These are phyloP conservation scores for Garra rufa DNA, from an alignment of 2,113 vertebrate species.

Conservation along the genomic window DNA sequence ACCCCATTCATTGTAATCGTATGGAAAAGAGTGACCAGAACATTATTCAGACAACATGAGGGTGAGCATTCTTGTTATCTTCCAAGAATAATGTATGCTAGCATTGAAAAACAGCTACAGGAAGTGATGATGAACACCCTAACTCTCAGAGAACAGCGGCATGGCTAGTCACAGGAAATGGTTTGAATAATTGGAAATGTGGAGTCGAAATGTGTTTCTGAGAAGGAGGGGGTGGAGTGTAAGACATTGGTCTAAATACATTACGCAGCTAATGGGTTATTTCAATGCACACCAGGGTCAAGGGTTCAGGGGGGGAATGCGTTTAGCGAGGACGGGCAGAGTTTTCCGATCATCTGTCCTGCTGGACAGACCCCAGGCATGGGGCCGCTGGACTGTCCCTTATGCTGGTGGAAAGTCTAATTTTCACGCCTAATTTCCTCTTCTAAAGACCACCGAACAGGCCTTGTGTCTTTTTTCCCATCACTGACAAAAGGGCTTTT, in stretches of 20 bases:
- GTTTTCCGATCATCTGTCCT: conserved; percentile 72
- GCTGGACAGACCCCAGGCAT: conserved; percentile 56
- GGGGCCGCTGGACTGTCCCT: conserved; percentile 31
- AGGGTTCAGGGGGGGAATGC: conserved; percentile 67
- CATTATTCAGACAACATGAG: too few species aligned
- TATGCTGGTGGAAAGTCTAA: neutral
- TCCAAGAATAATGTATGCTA: too few species aligned
- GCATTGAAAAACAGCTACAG: neutral
- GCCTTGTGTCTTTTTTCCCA: neutral
- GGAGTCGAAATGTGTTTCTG: conserved; percentile 72
- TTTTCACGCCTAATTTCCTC: conserved; percentile 47
- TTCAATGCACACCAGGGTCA: conserved; percentile 68
- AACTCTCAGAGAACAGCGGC: conserved; percentile 49
- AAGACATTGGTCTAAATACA: conserved; percentile 62
- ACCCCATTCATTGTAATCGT: neutral
- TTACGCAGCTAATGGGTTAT: conserved; percentile 75
- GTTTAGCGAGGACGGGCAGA: conserved; percentile 66
- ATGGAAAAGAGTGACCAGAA: neutral
- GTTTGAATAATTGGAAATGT: conserved; percentile 78
- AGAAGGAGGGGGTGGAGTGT: conserved; percentile 58
- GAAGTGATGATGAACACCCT: conserved; percentile 54
- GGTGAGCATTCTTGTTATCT: too few species aligned
- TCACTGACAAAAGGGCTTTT: neutral
- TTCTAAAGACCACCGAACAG: conserved; percentile 35
- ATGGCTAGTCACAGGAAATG: conserved; percentile 67